Percentiles rank a stretch among this genome's conserved stretches.
Evolutionary conservation across 2,888 invertebrate genomes (phyloP).

Genomic region (Cataglyphis rosenhaueri): DNA sequence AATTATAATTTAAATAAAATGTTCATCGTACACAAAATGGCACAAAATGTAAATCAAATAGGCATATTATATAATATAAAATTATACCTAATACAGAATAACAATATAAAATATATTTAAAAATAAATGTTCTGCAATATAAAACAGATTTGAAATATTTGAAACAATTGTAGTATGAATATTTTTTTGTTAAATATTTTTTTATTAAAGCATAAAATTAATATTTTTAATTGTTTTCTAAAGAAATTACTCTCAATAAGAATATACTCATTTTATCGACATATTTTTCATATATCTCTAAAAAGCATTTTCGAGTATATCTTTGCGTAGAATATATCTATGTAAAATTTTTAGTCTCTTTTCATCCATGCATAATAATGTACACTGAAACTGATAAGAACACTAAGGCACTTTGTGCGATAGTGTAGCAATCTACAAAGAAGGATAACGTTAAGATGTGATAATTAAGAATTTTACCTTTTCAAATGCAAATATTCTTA

Average conservation of each 20-base stretch:
- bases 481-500: constrained; percentile 41
- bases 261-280: not conserved
- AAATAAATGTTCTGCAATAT: not conserved
- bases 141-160: not conserved
- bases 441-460: constrained; percentile 2
- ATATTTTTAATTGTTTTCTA: not conserved
- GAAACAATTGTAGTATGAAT: not conserved
- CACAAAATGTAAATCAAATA: not conserved
- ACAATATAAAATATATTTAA: not conserved
- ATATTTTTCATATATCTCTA: not conserved
- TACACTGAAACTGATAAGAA: not conserved
- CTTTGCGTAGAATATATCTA: not conserved
- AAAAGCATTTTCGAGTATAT: not conserved
- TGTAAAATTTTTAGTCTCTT: not conserved
- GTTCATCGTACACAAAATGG: not conserved
- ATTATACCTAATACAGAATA: not conserved
- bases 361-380: not conserved
- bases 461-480: constrained; percentile 14
- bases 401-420: not conserved
- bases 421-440: not conserved
- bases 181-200: not conserved
- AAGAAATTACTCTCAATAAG: not conserved
- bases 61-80: not conserved
- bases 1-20: not conserved
- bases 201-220: not conserved